phyloP scores from a whole-genome alignment of 2,888 invertebrate species.

The Dascillus cervinus region DNA sequence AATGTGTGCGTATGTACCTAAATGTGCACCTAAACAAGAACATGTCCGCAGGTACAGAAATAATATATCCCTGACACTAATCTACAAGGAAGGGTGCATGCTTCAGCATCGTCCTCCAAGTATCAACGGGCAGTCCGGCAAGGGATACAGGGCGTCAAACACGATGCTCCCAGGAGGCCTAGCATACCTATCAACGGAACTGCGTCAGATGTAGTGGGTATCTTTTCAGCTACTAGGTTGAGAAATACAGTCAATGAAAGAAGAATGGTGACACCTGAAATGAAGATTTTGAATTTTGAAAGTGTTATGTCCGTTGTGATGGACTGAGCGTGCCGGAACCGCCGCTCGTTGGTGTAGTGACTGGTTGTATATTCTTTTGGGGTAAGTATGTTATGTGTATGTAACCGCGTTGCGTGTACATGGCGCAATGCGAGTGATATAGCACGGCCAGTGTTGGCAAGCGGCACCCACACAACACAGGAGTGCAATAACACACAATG shows the following conservation, averaged over 20 bases:
- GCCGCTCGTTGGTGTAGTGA: slow-evolving; percentile 18
- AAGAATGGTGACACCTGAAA: slow-evolving; percentile 91
- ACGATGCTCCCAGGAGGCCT: slow-evolving; percentile 41
- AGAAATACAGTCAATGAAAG: slow-evolving; percentile 97
- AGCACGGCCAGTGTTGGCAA: slow-evolving; percentile 29
- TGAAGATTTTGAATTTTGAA: slow-evolving; percentile 42
- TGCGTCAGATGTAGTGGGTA: slow-evolving; percentile 82
- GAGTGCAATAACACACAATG: slow-evolving; percentile 28
- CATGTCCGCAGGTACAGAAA: too few relatives aligned
- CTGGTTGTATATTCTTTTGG: slow-evolving; percentile 9
- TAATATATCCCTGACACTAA: too few relatives aligned
- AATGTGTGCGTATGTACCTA: too few relatives aligned
- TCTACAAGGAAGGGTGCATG: slow-evolving; percentile 7
- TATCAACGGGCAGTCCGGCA: slow-evolving; percentile 44
- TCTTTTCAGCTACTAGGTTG: slow-evolving; percentile 95
- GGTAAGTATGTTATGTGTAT: slow-evolving; percentile 14
- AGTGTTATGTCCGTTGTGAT: slow-evolving; percentile 28
- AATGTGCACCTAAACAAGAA: too few relatives aligned
- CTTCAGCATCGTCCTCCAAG: slow-evolving; percentile 41
- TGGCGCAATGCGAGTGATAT: slow-evolving; percentile 28
- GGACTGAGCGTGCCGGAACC: slow-evolving; percentile 23
- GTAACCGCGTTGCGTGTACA: slow-evolving; percentile 20
- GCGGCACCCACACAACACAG: slow-evolving; percentile 33
- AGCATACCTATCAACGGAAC: slow-evolving; percentile 72
- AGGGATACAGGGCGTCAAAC: slow-evolving; percentile 40